Conservation (phyloP, 1,140 invertebrate species). For the Subanguina moxae region DNA sequence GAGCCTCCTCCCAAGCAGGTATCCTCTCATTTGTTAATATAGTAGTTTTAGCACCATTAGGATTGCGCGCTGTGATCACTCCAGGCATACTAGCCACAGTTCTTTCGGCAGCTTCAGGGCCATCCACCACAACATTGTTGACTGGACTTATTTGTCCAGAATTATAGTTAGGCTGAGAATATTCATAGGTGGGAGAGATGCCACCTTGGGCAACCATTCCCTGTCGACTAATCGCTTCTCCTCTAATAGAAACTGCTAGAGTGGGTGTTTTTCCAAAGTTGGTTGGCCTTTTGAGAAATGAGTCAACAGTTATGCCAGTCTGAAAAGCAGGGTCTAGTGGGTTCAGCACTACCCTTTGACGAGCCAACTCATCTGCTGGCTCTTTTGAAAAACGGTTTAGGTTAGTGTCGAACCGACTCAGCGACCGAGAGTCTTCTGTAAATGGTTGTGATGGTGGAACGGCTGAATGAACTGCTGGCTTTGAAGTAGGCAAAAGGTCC, state of each 20-base stretch:
- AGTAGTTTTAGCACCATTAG: conserved; percentile 10
- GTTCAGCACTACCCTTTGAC: conserved; percentile 10
- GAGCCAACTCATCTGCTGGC: background rate
- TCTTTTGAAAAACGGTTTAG: conserved; percentile 20
- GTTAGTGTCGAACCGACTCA: conserved; percentile 19
- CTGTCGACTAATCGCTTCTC: no score
- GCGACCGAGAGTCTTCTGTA: background rate
- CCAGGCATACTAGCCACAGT: background rate
- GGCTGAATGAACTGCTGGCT: background rate
- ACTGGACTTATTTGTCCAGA: background rate
- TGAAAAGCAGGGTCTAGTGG: background rate
- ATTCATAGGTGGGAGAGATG: background rate
- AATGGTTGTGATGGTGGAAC: no score
- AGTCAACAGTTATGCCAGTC: background rate
- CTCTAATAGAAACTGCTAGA: no score
- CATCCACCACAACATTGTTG: background rate
- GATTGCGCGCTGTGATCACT: background rate
- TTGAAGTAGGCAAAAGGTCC: no score
- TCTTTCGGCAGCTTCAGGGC: background rate
- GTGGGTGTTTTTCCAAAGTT: conserved; percentile 8
- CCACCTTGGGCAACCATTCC: conserved; percentile 14
- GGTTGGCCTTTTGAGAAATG: background rate
- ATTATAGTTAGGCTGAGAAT: background rate
- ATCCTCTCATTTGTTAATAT: conserved; percentile 19
- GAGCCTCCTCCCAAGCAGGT: background rate